Evolutionary conservation across 2,888 invertebrate genomes (phyloP), one percentile per base, ranked within the genome.

Genomic region (Epistrophe grossulariae): DNA sequence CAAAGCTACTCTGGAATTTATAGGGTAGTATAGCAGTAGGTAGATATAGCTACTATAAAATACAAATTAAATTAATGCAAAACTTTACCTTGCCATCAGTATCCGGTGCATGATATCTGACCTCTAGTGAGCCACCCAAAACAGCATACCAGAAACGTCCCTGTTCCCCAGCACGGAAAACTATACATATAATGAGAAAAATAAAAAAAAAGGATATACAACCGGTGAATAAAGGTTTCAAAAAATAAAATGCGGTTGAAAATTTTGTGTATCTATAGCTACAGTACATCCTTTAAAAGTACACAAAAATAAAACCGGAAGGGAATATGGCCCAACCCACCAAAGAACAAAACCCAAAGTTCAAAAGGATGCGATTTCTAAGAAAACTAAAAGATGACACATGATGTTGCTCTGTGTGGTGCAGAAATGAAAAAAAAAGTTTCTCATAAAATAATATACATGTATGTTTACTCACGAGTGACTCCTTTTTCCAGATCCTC

Each of bases 91-190:
- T 95, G 88, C 93, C 91, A 88, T 95, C 95, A 89, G 94, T 90
- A 88, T 94, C 94, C 60, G 94, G 91, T 90, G 94, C 94, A 89
- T 94, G 93, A 84, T 95, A 94, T 89, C 95, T 94, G 57, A 96
- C 95, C 92, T 96, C 96, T 87, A 96, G 92, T 24, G 95, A 94
- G 38, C 96, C 96, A 19, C 95, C 94, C 89, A 96, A 93, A 10
- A 96, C 95, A 40, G 96, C 95, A 92, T 96, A 96, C 96, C 96
- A 96, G 92, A 96, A 96, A 89, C 96, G 95, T 70, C 96, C 96
- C 88, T 95, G 95, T 92, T 96, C 96, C 45, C 96, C 96, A 92
- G 96, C 96, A 48, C 96, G 95, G 93, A 96, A 96, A 90, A 96
- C 96, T 24, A 24, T 24, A 24, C n/a, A n/a, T 96, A 94, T 24